A percentile compares a stretch with the other conserved stretches of the same genome.
Conservation (phyloP, 1,140 invertebrate genomes). For the Drosophila bocqueti region DNA sequence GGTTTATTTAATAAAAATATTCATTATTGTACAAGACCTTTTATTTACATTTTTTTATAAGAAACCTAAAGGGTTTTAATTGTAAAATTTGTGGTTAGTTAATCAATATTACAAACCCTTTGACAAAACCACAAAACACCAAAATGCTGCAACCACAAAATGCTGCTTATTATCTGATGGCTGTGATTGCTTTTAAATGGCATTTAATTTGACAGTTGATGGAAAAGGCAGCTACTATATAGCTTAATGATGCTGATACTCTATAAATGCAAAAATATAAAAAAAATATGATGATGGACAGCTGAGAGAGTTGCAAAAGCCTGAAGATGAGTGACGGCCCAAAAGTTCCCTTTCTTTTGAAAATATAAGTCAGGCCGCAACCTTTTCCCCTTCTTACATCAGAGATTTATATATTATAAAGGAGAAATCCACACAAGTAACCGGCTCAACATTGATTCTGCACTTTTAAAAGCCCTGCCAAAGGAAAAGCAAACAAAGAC, state of each 20-base stretch:
- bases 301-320: background rate
- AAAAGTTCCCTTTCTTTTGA: background rate
- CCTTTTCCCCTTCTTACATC: background rate
- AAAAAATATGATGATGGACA: slow-evolving; percentile 9
- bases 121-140: slow-evolving; percentile 26
- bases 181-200: slow-evolving; percentile 32
- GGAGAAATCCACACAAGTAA: slow-evolving; percentile 6
- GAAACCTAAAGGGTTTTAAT: background rate
- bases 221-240: background rate
- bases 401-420: background rate
- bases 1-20: background rate
- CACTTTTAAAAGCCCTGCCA: slow-evolving; percentile 16
- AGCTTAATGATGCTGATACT: slow-evolving; percentile 3
- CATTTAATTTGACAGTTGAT: slow-evolving; percentile 38
- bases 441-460: slow-evolving; percentile 27
- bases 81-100: background rate
- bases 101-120: background rate
- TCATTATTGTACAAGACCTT: background rate
- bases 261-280: slow-evolving; percentile 15
- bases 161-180: slow-evolving; percentile 8
- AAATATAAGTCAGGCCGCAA: slow-evolving; percentile 1
- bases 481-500: background rate
- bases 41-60: background rate
- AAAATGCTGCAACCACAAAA: slow-evolving; percentile 41
- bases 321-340: slow-evolving; percentile 12